These are phyloP conservation scores for Drosophila funebris DNA, from an alignment of 1,140 invertebrate species.

Conservation along the genomic window DNA sequence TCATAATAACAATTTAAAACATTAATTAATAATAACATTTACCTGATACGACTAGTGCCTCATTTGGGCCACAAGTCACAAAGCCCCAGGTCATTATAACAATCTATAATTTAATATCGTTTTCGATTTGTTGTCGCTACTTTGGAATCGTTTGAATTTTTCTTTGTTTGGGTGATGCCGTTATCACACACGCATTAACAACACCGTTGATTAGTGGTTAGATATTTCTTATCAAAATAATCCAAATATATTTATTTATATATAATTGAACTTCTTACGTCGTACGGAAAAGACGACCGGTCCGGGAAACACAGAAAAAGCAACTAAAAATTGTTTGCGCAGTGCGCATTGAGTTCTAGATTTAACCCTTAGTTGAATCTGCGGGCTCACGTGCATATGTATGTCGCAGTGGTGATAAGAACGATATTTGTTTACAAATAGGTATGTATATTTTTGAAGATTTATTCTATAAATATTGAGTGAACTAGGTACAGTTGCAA, in stretches of 20 bases:
- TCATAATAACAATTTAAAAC: too few species aligned
- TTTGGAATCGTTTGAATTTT: neutral
- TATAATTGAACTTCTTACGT: constrained; percentile 6
- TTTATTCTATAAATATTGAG: constrained; percentile 45
- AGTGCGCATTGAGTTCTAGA: constrained; percentile 37
- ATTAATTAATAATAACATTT: too few species aligned
- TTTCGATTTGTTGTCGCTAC: neutral
- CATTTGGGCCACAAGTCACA: constrained; percentile 98
- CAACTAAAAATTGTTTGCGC: constrained; percentile 39
- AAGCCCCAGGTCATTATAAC: constrained; percentile 94
- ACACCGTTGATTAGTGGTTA: neutral
- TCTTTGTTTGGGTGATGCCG: neutral
- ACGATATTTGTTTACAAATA: neutral
- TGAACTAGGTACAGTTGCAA: constrained; percentile 50
- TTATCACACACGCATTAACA: constrained; percentile 12
- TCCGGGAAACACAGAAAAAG: constrained; percentile 30
- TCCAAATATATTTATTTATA: constrained; percentile 16
- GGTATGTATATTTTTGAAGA: constrained; percentile 44
- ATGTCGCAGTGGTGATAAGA: neutral
- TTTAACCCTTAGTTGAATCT: constrained; percentile 44
- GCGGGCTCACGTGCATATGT: neutral
- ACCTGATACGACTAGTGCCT: constrained; percentile 98
- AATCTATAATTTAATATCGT: constrained; percentile 26
- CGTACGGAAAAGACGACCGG: constrained; percentile 45
- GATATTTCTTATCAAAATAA: constrained; percentile 5